Conservation (phyloP, 1,140 invertebrate genomes). For the Penaeus vannamei region DNA sequence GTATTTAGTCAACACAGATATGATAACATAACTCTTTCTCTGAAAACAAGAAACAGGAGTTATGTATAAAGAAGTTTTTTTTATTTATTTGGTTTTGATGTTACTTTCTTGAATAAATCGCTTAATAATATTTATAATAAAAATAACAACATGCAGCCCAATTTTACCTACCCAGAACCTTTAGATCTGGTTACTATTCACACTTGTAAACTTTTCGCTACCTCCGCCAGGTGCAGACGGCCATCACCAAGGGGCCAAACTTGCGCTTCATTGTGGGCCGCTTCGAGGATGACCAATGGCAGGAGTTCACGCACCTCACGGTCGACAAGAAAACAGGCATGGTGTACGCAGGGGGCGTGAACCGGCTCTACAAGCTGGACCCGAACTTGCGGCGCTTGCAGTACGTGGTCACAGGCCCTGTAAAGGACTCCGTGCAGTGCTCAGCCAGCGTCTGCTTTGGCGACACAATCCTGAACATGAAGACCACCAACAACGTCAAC, state of each 20-base stretch:
- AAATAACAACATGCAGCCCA: no score
- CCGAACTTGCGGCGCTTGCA: constrained; percentile 86
- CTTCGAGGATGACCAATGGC: constrained; percentile 61
- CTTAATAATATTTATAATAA: no score
- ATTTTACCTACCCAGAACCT: no score
- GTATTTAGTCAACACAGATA: no score
- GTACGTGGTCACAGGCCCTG: constrained; percentile 88
- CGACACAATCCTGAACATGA: constrained; percentile 74
- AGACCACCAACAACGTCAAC: constrained; percentile 93
- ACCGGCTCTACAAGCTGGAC: constrained; percentile 92
- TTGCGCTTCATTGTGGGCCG: constrained; percentile 65
- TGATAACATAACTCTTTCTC: no score
- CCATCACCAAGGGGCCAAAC: constrained; percentile 42
- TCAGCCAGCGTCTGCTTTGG: constrained; percentile 78
- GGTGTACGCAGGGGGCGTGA: constrained; percentile 94
- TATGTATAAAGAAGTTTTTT: no score
- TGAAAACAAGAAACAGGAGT: no score
- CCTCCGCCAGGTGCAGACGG: background rate
- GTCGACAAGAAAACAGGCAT: constrained; percentile 93
- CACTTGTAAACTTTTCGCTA: no score
- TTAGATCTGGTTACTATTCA: no score
- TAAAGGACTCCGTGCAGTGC: constrained; percentile 90
- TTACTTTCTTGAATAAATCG: no score
- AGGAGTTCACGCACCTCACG: constrained; percentile 82
- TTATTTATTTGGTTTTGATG: no score